Conservation (phyloP, 2,888 invertebrate species). For the Ophonus ardosiacus region DNA sequence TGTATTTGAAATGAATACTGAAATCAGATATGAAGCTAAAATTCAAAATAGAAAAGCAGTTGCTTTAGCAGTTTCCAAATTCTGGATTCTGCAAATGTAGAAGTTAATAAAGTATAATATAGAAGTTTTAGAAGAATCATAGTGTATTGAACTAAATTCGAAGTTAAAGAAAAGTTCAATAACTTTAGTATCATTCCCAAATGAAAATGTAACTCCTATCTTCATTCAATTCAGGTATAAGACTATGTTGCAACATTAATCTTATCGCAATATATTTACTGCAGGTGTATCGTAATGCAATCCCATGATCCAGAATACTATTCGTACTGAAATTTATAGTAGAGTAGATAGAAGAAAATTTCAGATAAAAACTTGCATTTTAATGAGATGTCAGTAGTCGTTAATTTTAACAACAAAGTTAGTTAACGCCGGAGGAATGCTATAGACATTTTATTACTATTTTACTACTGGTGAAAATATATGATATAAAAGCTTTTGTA, state of each 20-base stretch:
- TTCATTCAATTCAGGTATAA: not conserved
- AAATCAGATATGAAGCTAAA: too few species aligned
- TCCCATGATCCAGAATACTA: slow-evolving; percentile 5
- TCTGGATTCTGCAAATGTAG: too few species aligned
- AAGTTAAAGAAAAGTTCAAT: not conserved
- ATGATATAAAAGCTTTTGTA: slow-evolving; percentile 8
- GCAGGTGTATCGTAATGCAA: slow-evolving; percentile 10
- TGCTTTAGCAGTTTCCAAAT: too few species aligned
- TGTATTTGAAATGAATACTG: too few species aligned
- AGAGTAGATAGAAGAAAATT: not conserved
- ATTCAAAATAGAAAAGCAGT: too few species aligned
- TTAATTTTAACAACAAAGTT: slow-evolving; percentile 13
- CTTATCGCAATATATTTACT: slow-evolving; percentile 8
- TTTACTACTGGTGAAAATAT: slow-evolving; percentile 23
- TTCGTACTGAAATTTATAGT: not conserved
- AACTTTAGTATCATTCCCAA: not conserved
- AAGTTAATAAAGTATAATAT: too few species aligned
- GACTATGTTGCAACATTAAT: not conserved
- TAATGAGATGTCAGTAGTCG: slow-evolving; percentile 32
- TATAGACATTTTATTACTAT: not conserved
- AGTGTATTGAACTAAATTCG: not conserved
- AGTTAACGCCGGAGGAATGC: slow-evolving; percentile 20
- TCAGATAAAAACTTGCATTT: slow-evolving; percentile 22
- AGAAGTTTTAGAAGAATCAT: too few species aligned
- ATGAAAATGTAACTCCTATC: not conserved